phyloP scores from a whole-genome alignment of 2,797 vertebrate species.

The Phoeniculus purpureus region DNA sequence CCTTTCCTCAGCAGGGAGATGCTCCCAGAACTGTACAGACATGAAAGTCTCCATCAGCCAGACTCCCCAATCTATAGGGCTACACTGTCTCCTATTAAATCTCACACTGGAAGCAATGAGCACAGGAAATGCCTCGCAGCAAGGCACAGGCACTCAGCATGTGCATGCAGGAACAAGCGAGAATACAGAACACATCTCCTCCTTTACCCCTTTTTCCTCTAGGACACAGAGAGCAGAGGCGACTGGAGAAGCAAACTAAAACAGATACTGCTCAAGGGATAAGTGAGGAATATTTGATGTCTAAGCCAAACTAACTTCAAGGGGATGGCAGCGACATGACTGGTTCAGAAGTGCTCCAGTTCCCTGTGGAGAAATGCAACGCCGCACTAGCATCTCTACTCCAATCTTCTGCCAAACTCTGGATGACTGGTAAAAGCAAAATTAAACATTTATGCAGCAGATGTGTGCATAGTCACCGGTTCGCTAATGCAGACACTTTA shows the following conservation, averaged over 20 bases:
- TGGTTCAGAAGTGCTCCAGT: neutral
- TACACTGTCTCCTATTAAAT: neutral
- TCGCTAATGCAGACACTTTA: neutral
- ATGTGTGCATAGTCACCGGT: neutral
- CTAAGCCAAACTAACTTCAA: slow-evolving; percentile 15
- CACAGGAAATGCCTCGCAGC: neutral
- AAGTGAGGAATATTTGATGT: neutral
- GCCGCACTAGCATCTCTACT: neutral
- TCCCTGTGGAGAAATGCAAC: slow-evolving; percentile 21
- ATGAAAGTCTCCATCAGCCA: neutral
- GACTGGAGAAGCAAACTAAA: neutral
- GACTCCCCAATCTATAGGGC: neutral
- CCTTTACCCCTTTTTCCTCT: neutral
- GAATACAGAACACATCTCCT: neutral
- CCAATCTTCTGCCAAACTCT: neutral
- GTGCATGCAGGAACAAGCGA: neutral
- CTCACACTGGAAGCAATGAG: neutral
- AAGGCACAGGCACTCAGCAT: neutral
- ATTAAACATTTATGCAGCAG: slow-evolving; percentile 20
- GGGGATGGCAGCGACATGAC: neutral
- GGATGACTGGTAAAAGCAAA: slow-evolving; percentile 7
- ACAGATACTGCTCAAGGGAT: slow-evolving; percentile 29
- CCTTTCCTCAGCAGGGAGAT: too few species aligned
- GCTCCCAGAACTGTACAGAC: too few species aligned
- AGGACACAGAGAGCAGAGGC: neutral